Base-by-base conservation (phyloP, 1,140 invertebrate genomes). In the Glomeris maerens region DNA sequence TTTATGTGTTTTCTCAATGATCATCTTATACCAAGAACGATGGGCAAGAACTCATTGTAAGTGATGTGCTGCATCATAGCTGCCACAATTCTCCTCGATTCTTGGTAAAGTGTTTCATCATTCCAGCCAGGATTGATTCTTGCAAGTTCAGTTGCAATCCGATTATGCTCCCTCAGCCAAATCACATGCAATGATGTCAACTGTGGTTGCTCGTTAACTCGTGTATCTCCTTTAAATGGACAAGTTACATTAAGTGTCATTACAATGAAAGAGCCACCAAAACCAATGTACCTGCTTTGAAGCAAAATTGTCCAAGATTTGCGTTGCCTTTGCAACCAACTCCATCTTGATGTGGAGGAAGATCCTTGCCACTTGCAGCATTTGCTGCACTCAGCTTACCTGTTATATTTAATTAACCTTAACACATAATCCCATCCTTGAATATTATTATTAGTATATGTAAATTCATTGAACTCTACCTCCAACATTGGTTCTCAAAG, bases 131-230 rank as follows among this genome's bases (percentile, higher is more conserved):
- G 83, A 69, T 96, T 96, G 1, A 94, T 60, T 3, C 70, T 59
- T 0, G 74, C 63, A 0, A 98, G 67, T 27, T 63, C 65, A 31
- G 77, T 74, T 0, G 90, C 88, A 17, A 96, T 71, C 40, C 84
- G 74, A 66, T 97, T 97, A 64, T 97, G 92, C 63, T 95, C 84
- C 52, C 93, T 72, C 48, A 93, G 68, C 39, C 88, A 72, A 3
- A 94, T 64, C 0, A 85, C 81, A 57, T 95, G 91, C 0, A 95
- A 66, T 2, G 84, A 68, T 0, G 84, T 79, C 27, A 92, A 61
- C 50, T 83, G 79, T 0, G 83, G 77, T 58, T 86, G 85, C 63
- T 95, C 89, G 68, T 96, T 97, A 0, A 80, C 80, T 53, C 91
- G 70, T 23, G 73, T 67, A 60, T 96, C 91, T 53, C 92, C 89